These are phyloP conservation scores for Otus scops DNA, from an alignment of 2,797 vertebrate species.

Conservation along the genomic window DNA sequence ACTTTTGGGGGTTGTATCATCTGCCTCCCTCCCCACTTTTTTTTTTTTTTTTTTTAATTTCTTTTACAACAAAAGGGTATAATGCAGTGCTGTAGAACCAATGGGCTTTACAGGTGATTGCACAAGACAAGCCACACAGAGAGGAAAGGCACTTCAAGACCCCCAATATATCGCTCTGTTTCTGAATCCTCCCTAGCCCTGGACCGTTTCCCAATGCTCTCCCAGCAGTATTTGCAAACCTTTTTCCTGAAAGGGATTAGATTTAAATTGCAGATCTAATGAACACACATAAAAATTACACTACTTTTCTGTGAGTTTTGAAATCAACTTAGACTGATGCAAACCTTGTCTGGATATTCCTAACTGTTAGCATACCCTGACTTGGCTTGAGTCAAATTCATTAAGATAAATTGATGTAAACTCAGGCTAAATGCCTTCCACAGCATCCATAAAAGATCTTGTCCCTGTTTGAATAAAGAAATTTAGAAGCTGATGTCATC, in stretches of 20 bases:
- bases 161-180: neutral
- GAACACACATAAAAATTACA: neutral
- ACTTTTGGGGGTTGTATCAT: accelerated
- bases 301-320: neutral
- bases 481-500: neutral
- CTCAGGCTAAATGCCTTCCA: neutral
- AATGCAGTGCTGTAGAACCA: neutral
- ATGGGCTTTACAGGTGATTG: neutral
- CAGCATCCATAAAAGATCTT: neutral
- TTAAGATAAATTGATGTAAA: neutral
- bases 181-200: neutral
- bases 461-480: neutral
- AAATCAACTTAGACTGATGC: neutral
- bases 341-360: neutral
- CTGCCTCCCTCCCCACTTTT: accelerated
- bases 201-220: neutral
- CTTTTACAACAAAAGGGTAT: neutral
- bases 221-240: neutral
- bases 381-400: neutral
- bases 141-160: neutral
- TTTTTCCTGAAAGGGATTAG: neutral
- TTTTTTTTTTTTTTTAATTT: too few relatives aligned
- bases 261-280: neutral
- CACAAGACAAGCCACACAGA: neutral
- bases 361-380: neutral